Evolutionary conservation across 2,888 invertebrate genomes (phyloP), one percentile per base, ranked within the genome.

Genomic region (Ectemnius lituratus): DNA sequence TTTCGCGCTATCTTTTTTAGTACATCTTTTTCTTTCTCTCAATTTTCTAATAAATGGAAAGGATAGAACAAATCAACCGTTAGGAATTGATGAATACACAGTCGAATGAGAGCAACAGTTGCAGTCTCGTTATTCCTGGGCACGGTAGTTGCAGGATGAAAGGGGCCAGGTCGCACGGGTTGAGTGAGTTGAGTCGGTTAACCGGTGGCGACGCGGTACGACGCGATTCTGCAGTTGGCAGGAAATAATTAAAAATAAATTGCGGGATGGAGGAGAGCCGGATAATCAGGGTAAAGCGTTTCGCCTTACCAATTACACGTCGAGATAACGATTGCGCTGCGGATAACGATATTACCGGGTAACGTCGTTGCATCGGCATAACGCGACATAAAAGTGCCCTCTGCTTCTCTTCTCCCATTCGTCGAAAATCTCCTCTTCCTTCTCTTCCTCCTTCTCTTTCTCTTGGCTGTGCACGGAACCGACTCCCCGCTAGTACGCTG

Each of bases 191-290:
- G 82, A 73, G 62, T 79, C 69, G 70, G 72, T 73, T 73, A 73
- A 67, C 64, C 62, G 47, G 37, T 37, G 23, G 66, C 72, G 81
- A 62, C 72, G 81, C 70, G 62, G 62, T 67, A 75, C 56, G 73
- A 82, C 70, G 79, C 70, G 73, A 37, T 23, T 16, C 37, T 72
- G 75, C 73, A 70, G 70, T 76, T 77, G 75, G 77, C 72, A 78
- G 81, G 80, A 83, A 79, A 83, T 83, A 81, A 84, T 85, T 80
- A 84, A 76, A 78, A 85, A 85, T 79, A 80, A 80, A 84, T 85
- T 78, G 78, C 75, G 67, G 76, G 61, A 56, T 49, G 62, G 62
- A 64, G 62, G n/a, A 47, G 20, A 56, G 45, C 64, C 64, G 76
- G 73, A 81, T 81, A 77, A 79, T 81, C 83, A 74, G 81, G 61